These are phyloP conservation scores for Aphrophora alni DNA, from an alignment of 2,888 invertebrate species.

Conservation along the genomic window DNA sequence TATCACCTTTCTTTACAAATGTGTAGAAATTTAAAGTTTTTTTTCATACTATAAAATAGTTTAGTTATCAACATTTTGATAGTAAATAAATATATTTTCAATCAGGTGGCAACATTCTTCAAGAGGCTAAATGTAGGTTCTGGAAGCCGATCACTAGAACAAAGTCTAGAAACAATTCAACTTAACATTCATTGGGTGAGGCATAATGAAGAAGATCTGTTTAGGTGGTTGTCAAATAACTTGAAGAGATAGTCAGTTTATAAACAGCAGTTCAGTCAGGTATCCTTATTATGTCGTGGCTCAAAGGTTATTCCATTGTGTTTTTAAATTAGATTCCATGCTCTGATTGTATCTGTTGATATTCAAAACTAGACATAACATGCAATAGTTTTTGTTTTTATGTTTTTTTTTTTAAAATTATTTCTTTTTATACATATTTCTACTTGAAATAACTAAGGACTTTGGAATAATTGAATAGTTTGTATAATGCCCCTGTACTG, in stretches of 20 bases:
- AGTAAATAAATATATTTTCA: no score
- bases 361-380: neutral
- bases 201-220: slow-evolving; percentile 62
- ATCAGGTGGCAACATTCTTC: slow-evolving; percentile 68
- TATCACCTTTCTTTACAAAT: no score
- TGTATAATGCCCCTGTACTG: no score
- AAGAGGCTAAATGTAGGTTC: slow-evolving; percentile 63
- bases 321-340: slow-evolving; percentile 10
- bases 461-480: no score
- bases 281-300: slow-evolving; percentile 26
- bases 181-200: slow-evolving; percentile 83
- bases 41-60: no score
- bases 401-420: no score
- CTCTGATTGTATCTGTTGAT: neutral
- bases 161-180: slow-evolving; percentile 79
- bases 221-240: slow-evolving; percentile 62
- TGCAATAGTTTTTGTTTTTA: no score
- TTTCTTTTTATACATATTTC: no score
- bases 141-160: slow-evolving; percentile 68
- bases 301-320: slow-evolving; percentile 30
- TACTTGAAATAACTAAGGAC: no score
- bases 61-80: no score
- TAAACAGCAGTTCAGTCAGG: slow-evolving; percentile 28
- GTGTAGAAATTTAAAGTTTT: no score
- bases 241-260: slow-evolving; percentile 46